These are phyloP conservation scores for Fabriciana adippe DNA, from an alignment of 2,888 invertebrate species.

Conservation along the genomic window DNA sequence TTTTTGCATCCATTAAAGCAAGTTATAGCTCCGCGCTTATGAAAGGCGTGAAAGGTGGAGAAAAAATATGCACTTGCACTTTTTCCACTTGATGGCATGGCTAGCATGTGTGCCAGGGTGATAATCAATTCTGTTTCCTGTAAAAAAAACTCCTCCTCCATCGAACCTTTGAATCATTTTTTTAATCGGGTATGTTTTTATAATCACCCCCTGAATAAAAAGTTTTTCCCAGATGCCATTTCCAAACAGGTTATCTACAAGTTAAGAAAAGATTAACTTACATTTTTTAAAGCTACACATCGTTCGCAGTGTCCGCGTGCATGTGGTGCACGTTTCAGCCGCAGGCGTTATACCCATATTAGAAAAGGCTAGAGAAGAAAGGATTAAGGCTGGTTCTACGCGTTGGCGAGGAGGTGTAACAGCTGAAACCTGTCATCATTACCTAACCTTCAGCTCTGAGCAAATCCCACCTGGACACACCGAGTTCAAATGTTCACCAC, in stretches of 20 bases:
- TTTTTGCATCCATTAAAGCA: too few species aligned
- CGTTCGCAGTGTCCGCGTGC: constrained; percentile 81
- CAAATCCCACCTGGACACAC: constrained; percentile 84
- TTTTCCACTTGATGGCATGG: too few species aligned
- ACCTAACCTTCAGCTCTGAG: constrained; percentile 84
- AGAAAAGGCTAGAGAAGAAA: constrained; percentile 69
- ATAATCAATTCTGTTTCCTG: too few species aligned
- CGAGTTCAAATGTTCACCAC: constrained; percentile 88
- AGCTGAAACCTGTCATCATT: constrained; percentile 89
- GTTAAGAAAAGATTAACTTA: not conserved
- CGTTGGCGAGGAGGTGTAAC: constrained; percentile 82
- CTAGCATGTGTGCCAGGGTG: too few species aligned
- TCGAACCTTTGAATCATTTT: too few species aligned
- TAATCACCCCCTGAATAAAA: too few species aligned
- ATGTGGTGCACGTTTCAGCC: constrained; percentile 87
- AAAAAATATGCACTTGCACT: too few species aligned
- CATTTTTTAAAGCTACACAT: not conserved
- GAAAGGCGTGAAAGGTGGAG: too few species aligned
- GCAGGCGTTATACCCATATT: constrained; percentile 83
- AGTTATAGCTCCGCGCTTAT: too few species aligned
- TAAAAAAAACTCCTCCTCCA: too few species aligned
- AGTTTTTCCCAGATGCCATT: too few species aligned
- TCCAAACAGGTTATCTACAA: not conserved
- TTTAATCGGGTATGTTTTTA: too few species aligned
- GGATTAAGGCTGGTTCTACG: constrained; percentile 75